Conservation (phyloP, 2,888 invertebrate species). For the Resseliella maxima region DNA sequence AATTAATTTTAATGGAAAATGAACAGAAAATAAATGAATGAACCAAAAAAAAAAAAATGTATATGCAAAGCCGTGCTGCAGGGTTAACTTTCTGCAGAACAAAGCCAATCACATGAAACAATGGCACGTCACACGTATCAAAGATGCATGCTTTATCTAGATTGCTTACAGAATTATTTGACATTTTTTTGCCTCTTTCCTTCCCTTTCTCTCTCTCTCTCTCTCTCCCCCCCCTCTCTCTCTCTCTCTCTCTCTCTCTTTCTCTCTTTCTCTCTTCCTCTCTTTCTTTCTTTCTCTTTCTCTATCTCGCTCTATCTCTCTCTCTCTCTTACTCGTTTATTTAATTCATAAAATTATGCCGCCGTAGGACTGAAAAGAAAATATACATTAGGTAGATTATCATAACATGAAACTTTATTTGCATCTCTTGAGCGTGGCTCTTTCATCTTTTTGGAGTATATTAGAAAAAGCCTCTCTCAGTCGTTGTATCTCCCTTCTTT, state of each 20-base stretch:
- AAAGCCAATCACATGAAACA: neutral
- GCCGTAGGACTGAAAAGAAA: neutral
- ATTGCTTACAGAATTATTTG: neutral
- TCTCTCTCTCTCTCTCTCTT: too few relatives aligned
- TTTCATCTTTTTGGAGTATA: slow-evolving; percentile 6
- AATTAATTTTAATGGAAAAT: slow-evolving; percentile 14
- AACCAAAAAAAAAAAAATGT: too few relatives aligned
- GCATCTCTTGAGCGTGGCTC: neutral
- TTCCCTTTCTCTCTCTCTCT: too few relatives aligned
- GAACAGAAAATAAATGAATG: neutral
- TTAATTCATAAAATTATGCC: neutral
- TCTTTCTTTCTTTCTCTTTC: too few relatives aligned
- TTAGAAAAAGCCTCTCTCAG: neutral
- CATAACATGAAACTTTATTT: slow-evolving; percentile 1
- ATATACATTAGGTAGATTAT: slow-evolving; percentile 40
- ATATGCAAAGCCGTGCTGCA: neutral
- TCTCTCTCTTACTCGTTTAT: too few relatives aligned
- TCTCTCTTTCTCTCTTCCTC: too few relatives aligned
- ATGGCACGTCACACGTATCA: too few relatives aligned
- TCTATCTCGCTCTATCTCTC: too few relatives aligned
- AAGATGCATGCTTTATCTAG: neutral
- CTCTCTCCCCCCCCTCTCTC: too few relatives aligned
- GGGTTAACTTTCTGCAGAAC: neutral
- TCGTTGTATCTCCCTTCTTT: too few relatives aligned
- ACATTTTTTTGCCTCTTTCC: neutral